Conservation (phyloP, 2,797 vertebrate genomes). For the Neosilurus mollespiculum region DNA sequence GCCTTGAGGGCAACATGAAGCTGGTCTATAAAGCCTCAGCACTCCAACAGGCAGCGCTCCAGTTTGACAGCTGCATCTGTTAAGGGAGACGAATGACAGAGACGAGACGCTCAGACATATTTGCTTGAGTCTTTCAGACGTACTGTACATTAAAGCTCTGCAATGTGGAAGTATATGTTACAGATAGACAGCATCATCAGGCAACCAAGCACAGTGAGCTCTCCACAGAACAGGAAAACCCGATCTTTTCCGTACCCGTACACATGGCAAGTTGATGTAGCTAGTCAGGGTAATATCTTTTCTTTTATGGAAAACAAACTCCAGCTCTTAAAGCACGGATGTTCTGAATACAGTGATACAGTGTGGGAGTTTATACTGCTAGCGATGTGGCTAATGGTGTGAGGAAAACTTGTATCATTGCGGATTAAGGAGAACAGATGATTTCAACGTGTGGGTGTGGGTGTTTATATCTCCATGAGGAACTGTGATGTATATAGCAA, state of each 20-base stretch:
- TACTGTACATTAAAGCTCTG: not conserved
- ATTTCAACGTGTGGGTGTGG: not conserved
- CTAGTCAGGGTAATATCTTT: no score
- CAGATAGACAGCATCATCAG: not conserved
- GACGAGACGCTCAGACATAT: not conserved
- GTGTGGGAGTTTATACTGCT: constrained; percentile 12
- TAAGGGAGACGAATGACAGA: not conserved
- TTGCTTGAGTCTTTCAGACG: not conserved
- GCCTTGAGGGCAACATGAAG: constrained; percentile 2
- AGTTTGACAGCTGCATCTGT: constrained; percentile 22
- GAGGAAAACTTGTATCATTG: not conserved
- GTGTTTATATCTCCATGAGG: not conserved
- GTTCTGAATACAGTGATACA: not conserved
- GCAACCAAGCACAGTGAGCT: not conserved
- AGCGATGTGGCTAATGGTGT: constrained; percentile 1
- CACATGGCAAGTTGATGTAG: not conserved
- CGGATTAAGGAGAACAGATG: not conserved
- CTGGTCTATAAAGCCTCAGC: not conserved
- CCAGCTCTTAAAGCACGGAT: not conserved
- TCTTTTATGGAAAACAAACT: not conserved
- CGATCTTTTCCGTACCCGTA: not conserved
- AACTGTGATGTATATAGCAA: not conserved
- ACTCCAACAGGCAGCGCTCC: constrained; percentile 28
- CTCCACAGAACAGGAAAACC: not conserved
- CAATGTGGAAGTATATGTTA: not conserved